phyloP scores from a whole-genome alignment of 2,888 invertebrate genomes.

The Idaea dimidiata region DNA sequence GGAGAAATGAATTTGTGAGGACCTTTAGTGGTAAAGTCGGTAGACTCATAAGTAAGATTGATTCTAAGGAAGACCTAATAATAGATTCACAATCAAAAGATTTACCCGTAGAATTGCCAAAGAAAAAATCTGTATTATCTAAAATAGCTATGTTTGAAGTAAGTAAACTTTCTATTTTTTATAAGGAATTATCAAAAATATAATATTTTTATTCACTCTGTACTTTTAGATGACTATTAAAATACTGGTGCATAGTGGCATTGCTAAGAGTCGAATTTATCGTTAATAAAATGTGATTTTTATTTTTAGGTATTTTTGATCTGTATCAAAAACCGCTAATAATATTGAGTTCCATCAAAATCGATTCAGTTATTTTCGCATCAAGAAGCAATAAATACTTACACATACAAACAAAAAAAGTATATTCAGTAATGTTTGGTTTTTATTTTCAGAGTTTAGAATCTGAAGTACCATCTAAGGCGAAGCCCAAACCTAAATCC shows the following conservation, averaged over 20 bases:
- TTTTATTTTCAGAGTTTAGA: slow-evolving; percentile 39
- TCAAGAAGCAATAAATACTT: no score
- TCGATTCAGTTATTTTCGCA: no score
- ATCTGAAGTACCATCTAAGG: slow-evolving; percentile 18
- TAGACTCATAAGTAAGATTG: slow-evolving; percentile 42
- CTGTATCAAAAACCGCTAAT: neutral
- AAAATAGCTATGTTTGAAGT: slow-evolving; percentile 72
- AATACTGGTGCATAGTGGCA: no score
- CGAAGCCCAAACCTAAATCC: slow-evolving; percentile 18
- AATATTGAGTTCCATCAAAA: neutral
- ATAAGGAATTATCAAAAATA: neutral
- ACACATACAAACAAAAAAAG: no score
- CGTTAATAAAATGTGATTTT: no score
- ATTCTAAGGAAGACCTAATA: slow-evolving; percentile 25
- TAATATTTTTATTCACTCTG: neutral
- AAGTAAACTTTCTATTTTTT: no score
- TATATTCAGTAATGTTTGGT: neutral
- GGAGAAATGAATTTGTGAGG: slow-evolving; percentile 33
- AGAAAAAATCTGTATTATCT: slow-evolving; percentile 52
- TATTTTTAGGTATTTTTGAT: no score
- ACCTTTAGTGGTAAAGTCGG: slow-evolving; percentile 54
- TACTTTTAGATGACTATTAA: neutral
- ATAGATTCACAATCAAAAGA: slow-evolving; percentile 30
- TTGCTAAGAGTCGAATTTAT: no score
- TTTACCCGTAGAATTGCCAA: slow-evolving; percentile 38